Base-by-base conservation (phyloP, 2,113 vertebrate genomes). In the Vidua chalybeata region DNA sequence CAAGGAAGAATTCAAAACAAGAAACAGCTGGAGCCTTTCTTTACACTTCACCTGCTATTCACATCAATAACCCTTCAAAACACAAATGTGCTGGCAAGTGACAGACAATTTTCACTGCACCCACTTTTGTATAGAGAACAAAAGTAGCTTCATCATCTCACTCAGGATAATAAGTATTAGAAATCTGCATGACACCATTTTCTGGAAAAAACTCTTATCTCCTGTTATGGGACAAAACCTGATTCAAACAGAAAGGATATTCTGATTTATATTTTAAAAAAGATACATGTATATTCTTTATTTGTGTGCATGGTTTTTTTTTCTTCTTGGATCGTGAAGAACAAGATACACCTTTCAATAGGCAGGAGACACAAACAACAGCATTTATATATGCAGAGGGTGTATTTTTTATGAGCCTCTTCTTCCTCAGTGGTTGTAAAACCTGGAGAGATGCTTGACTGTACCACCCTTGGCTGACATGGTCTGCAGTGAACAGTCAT, bases 51-150 rank as follows among this genome's bases (percentile, higher is more conserved):
- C 87, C 87, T 95, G 90, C 79, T 94, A 93, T 85, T 97, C 91
- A 96, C 95, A 95, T 96, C 94, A 93, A 87, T 96, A 96, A 93
- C 89, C 84, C 91, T 93, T 96, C 92, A 95, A 95, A 97, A 94
- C 48, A 94, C 61, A 92, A 95, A 93, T 64, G 72, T 86, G 21
- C 76, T 86, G 90, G 61, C 79, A 93, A 77, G 63, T 96, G 63
- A 15, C 91, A 93, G 52, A 87, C 93, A 92, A 64, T 95, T 97
- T 97, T 93, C 79, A 90, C 91, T 92, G 85, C 59, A 86, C 79
- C 59, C 45, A 83, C 63, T 92, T 97, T 71, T 76, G 72, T 94
- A 51, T 84, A 35, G 71, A 90, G 68, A 96, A 82, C 48, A 97
- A 91, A 96, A 85, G 64, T 86, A 93, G 77, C 73, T 86, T 96